Evolutionary conservation across 2,797 vertebrate genomes (phyloP), one percentile per base, ranked within the genome.

Genomic region (Pipistrellus pygmaeus): DNA sequence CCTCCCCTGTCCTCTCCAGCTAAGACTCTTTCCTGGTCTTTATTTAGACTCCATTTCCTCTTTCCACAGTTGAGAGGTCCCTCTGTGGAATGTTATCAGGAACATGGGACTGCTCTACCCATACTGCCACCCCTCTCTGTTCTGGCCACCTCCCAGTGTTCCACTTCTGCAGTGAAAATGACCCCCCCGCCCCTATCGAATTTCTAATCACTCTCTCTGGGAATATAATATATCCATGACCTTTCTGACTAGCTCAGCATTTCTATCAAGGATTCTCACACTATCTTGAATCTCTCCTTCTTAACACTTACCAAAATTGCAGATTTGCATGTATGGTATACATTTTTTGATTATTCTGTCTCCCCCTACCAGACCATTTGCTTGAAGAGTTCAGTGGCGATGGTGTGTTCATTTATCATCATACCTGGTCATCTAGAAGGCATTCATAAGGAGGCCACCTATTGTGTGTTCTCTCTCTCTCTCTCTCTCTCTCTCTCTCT

Each of bases 41-140:
- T 38, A 30, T 46, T 71, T 27, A 68, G 9, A 32, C 11, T 21
- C 44, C 1, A 30, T 38, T 53, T 78, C 23, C 23, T 72, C 10
- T 66, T 57, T 38, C 32, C 32, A 62, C 14, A 48, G 32, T 62
- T 20, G 20, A 73, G 23, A 62, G 14, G 32, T 46, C 5, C 15
- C 71, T 27, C n/a, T 73, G 1, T n/a, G 44, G 41, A 51, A 15
- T 71, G 18, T 60, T 25, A 8, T 68, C 11, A n/a, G 18, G 27
- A 41, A 9, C 23, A 1, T 7, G 14, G 17, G 10, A 35, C 1
- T 17, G 38, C 20, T 88, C 8, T 72, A 55, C 8, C 23, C 17
- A 5, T 11, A 6, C 2, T 4, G n/a, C 32, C 20, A 6, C 30
- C 6, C 13, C 8, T n/a, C 35, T 64, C 18, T 2, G 5, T 32